Conservation (phyloP, 2,113 vertebrate species). For the Tylochromis polylepis region DNA sequence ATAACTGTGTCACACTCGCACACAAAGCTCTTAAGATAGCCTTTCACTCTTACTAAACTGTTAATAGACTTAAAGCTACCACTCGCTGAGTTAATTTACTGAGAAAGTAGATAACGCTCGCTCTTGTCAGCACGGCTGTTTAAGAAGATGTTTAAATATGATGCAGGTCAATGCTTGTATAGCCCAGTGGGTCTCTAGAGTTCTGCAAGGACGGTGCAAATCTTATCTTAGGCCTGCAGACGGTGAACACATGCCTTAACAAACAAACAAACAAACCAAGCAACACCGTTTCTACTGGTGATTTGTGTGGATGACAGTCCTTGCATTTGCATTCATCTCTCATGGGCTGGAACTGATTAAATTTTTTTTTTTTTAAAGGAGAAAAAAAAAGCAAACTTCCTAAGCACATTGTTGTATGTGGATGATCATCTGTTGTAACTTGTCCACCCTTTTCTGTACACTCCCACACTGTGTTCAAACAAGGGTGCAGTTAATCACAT, state of each 20-base stretch:
- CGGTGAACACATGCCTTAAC: not conserved
- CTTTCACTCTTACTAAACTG: not conserved
- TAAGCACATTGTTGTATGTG: not conserved
- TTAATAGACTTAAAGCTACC: not conserved
- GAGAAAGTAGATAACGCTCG: not conserved
- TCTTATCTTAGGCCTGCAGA: not conserved
- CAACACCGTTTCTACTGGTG: not conserved
- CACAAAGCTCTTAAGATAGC: not conserved
- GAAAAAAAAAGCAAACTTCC: not conserved
- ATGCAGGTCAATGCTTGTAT: not conserved
- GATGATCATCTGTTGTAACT: not conserved
- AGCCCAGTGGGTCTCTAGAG: not conserved
- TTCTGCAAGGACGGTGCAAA: not conserved
- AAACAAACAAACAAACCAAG: not conserved
- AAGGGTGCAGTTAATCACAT: constrained; percentile 9
- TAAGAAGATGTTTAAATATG: constrained; percentile 9
- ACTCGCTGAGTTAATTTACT: not conserved
- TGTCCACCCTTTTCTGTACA: not conserved
- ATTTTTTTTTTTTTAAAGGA: no score
- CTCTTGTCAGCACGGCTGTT: constrained; percentile 19
- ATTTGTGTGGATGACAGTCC: not conserved
- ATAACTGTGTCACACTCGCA: not conserved
- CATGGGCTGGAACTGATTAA: not conserved
- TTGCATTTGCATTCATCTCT: not conserved
- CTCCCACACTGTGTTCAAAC: not conserved